Conservation (phyloP, 2,113 vertebrate genomes). For the Labeo rohita region DNA sequence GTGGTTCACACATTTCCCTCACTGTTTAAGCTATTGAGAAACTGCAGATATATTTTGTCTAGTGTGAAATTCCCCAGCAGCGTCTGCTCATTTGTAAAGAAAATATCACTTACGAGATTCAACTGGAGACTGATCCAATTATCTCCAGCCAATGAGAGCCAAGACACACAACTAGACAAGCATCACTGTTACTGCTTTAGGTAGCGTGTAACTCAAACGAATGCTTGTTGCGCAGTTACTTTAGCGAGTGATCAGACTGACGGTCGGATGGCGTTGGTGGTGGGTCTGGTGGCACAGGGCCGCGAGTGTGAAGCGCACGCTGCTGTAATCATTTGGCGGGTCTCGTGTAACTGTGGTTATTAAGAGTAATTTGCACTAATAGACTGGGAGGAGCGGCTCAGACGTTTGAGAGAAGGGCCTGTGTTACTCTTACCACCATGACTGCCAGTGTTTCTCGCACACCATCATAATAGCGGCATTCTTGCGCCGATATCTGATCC, state of each 20-base stretch:
- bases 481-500: slow-evolving; percentile 31
- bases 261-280: too few relatives aligned
- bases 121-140: slow-evolving; percentile 15
- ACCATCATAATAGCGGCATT: slow-evolving; percentile 29
- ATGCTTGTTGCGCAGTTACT: background rate
- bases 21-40: slow-evolving; percentile 8
- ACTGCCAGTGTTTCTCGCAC: slow-evolving; percentile 34
- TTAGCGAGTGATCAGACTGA: background rate
- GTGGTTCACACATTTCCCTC: background rate
- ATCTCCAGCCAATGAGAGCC: slow-evolving; percentile 15
- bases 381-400: slow-evolving; percentile 50
- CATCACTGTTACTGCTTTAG: background rate
- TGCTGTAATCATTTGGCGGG: slow-evolving; percentile 52
- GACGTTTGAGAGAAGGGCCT: slow-evolving; percentile 54
- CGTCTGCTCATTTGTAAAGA: slow-evolving; percentile 28
- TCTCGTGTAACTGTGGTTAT: slow-evolving; percentile 56
- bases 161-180: slow-evolving; percentile 7
- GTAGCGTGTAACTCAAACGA: background rate
- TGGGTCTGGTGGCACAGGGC: slow-evolving; percentile 21
- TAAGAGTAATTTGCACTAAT: slow-evolving; percentile 64
- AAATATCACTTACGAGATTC: slow-evolving; percentile 15
- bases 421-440: slow-evolving; percentile 46
- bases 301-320: slow-evolving; percentile 39
- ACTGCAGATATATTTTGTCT: slow-evolving; percentile 26
- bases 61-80: slow-evolving; percentile 20